These are phyloP conservation scores for Neotoma lepida DNA, from an alignment of 2,113 vertebrate species.

Conservation along the genomic window DNA sequence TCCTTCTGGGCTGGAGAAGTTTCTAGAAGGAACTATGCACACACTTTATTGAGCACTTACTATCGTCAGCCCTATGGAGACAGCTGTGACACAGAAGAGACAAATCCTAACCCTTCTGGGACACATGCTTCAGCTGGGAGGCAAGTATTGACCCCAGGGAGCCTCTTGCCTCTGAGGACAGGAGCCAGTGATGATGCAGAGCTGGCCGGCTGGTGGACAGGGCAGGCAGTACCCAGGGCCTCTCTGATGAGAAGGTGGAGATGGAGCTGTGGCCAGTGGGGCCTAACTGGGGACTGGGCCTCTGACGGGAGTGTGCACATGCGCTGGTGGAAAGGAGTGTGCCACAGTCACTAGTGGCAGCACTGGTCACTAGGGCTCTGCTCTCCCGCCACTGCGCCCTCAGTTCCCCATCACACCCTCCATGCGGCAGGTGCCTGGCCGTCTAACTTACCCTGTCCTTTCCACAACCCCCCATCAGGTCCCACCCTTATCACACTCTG, in stretches of 20 bases:
- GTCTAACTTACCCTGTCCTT: background rate
- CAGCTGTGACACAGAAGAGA: background rate
- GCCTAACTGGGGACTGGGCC: fast-evolving
- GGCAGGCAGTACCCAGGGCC: background rate
- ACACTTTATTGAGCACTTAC: background rate
- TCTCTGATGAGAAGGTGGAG: background rate
- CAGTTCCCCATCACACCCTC: fast-evolving
- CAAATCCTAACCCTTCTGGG: background rate
- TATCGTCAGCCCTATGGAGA: fast-evolving
- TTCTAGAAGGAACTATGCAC: background rate
- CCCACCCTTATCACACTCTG: background rate
- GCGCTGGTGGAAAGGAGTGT: background rate
- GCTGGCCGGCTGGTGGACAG: background rate
- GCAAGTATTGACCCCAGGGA: background rate
- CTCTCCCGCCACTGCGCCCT: background rate
- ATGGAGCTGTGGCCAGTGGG: background rate
- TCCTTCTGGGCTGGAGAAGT: background rate
- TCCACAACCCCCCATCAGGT: background rate
- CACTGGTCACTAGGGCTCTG: background rate
- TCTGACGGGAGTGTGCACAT: too few species aligned
- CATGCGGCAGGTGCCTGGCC: fast-evolving
- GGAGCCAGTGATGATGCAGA: fast-evolving
- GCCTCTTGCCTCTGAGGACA: background rate
- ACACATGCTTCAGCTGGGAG: background rate
- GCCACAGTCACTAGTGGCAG: background rate